Conservation (phyloP, 2,797 vertebrate species). For the Lepilemur septentrionalis region DNA sequence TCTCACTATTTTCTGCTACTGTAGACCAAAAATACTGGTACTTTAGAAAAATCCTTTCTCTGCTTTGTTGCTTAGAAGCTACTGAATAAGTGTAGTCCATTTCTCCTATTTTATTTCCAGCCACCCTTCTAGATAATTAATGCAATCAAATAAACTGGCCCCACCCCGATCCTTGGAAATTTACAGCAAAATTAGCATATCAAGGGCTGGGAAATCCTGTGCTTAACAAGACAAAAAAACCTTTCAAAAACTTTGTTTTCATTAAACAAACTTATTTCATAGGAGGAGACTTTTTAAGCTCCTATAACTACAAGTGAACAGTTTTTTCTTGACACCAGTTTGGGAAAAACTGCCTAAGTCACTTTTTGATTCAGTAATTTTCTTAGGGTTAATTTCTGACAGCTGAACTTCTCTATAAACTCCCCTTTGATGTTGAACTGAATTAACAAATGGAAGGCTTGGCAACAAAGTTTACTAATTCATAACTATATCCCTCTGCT, state of each 20-base stretch:
- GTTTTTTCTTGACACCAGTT: background rate
- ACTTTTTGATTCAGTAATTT: conserved; percentile 45
- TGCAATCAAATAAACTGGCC: background rate
- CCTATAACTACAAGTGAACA: background rate
- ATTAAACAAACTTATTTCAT: conserved; percentile 55
- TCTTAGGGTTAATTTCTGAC: conserved; percentile 57
- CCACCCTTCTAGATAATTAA: background rate
- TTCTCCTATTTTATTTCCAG: background rate
- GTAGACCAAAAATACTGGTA: background rate
- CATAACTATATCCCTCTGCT: conserved; percentile 58
- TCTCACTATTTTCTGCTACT: background rate
- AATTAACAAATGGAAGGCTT: conserved; percentile 64
- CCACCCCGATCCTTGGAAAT: background rate
- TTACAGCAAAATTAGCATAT: conserved; percentile 40
- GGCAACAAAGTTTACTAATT: conserved; percentile 66
- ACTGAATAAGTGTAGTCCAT: background rate
- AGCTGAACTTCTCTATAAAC: conserved; percentile 22
- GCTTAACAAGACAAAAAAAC: background rate
- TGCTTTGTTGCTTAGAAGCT: background rate
- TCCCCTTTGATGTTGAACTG: conserved; percentile 54
- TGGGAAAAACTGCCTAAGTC: background rate
- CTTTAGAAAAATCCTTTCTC: background rate
- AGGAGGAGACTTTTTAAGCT: conserved; percentile 38
- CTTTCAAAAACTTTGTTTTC: conserved; percentile 7
- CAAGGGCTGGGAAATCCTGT: conserved; percentile 52